Evolutionary conservation across 2,113 vertebrate genomes (phyloP).

Genomic region (Pitta sordida): DNA sequence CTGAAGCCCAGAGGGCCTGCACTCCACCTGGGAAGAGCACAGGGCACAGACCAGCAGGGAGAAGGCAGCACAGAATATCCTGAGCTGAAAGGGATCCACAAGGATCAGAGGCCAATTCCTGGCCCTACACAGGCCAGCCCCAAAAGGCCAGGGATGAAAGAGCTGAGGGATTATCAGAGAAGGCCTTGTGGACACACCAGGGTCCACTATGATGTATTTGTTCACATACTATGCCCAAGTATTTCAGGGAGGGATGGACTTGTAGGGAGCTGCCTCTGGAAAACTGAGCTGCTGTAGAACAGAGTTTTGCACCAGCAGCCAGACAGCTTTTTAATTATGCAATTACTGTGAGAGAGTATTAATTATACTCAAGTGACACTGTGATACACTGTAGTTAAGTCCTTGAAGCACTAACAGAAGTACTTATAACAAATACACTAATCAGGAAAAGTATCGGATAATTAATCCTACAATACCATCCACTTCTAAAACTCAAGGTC

Average conservation of each 20-base stretch:
- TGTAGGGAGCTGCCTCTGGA: not conserved
- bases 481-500: constrained; percentile 32
- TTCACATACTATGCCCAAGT: not conserved
- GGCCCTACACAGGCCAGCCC: not conserved
- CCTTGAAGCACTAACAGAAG: constrained; percentile 53
- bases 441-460: constrained; percentile 47
- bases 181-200: fast-evolving
- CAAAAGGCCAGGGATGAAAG: not conserved
- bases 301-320: not conserved
- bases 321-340: constrained; percentile 52
- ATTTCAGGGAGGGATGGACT: not conserved
- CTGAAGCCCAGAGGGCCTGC: not conserved
- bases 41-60: fast-evolving
- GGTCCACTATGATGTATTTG: fast-evolving
- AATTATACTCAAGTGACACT: constrained; percentile 18
- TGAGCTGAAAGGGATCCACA: not conserved
- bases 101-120: not conserved
- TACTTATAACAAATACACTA: constrained; percentile 20
- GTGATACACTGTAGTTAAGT: constrained; percentile 42
- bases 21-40: fast-evolving
- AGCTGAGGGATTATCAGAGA: not conserved
- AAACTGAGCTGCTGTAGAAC: not conserved
- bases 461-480: constrained; percentile 39
- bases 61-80: not conserved
- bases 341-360: constrained; percentile 33